Evolutionary conservation across 92 coral and sea anemone genomes (phyloP).

Genomic region (Actinostola sp.): DNA sequence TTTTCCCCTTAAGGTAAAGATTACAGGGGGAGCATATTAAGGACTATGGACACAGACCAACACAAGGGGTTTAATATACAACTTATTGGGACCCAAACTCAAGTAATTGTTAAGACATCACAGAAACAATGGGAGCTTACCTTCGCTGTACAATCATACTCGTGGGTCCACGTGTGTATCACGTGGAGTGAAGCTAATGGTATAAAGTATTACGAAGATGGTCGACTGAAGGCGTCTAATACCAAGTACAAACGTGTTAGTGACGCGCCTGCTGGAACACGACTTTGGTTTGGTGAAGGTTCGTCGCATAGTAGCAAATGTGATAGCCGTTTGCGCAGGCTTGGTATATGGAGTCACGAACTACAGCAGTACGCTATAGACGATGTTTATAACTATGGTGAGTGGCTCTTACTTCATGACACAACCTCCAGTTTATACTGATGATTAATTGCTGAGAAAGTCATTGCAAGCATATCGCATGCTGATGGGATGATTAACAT

Average conservation of each 20-base stretch:
- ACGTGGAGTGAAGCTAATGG: conserved; percentile 44
- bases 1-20: neutral
- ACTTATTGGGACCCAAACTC: neutral
- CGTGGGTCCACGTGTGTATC: conserved; percentile 29
- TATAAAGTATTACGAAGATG: conserved; percentile 33
- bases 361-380: conserved; percentile 14
- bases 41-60: neutral
- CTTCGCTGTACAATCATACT: neutral
- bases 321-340: neutral
- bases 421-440: too few species aligned
- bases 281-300: neutral
- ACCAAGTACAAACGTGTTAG: neutral
- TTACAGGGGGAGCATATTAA: neutral
- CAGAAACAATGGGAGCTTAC: conserved; percentile 29
- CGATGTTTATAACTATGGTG: conserved; percentile 22
- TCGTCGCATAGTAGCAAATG: neutral
- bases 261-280: neutral
- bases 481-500: too few species aligned
- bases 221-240: conserved; percentile 18
- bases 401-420: neutral
- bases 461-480: too few species aligned
- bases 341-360: conserved; percentile 23
- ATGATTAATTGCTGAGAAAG: too few species aligned
- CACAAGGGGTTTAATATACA: conserved; percentile 19
- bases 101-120: conserved; percentile 22